Evolutionary conservation across 1,140 invertebrate species (phyloP), one percentile per base, ranked within the genome.

Genomic region (Eumeta japonica): DNA sequence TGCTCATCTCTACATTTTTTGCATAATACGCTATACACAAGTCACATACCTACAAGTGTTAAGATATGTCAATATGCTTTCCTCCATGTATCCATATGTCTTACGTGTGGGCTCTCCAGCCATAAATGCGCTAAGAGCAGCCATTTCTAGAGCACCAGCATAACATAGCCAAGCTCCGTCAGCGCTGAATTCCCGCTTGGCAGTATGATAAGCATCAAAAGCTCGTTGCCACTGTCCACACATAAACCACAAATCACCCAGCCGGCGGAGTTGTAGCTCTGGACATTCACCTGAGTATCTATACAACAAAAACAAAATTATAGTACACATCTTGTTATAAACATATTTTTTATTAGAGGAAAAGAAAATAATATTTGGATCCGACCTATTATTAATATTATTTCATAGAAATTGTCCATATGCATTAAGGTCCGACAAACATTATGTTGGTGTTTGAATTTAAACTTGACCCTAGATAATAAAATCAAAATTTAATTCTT

Each of bases 141-240:
- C 93, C 93, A 97, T 97, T 79, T 97, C 94, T 28, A 95, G 71
- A 12, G 94, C 93, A 10, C 94, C 94, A 7, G 95, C 94, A 74
- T 92, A 97, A 66, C 96, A 93, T 10, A 97, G 75, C 95, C 94
- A 98, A 0, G 96, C 96, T 54, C 94, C 89, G 68, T 99, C 96
- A 11, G 87, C 88, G 52, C 89, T 89, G 70, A 98, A 98, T 59
- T 99, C 97, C 42, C 94, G 83, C 72, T 98, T 98, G 9, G 93
- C 90, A 11, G 89, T 85, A 64, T 98, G 94, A 73, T 98, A 99
- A 0, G 90, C 84, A 57, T 81, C 90, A 73, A 94, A 97, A 1
- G 97, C 92, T 35, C 90, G 76, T 44, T 87, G 83, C 75, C 98
- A 98, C 51, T 96, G 85, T 7, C 94, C 91, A 65, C 98, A 94